Base-by-base conservation (phyloP, 2,888 invertebrate genomes). In the Cenopis cana region DNA sequence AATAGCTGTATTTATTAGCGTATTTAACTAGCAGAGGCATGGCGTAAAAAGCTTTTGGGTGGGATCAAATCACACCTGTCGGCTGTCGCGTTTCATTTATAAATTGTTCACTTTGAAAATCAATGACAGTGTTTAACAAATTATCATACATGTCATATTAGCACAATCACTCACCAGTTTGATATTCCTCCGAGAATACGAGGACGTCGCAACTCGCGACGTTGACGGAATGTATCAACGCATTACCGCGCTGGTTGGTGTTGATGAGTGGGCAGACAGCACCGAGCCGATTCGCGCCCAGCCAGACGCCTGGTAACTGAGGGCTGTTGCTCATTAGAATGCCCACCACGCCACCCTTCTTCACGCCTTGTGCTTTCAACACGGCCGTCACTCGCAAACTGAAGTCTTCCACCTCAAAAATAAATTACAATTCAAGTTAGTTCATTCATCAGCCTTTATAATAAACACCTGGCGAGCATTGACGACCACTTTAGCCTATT, bases 251-350 rank as follows among this genome's bases (percentile, higher is more conserved):
- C 78, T 98, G 95, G 89, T 99, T 99, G 62, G 97, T 98, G 87
- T 99, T 99, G 78, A 99, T 98, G 50, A 99, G 94, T 0, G 99
- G 98, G 0, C 97, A 94, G 50, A 98, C 95, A 0, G 97, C 95
- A 0, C 98, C 98, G 2, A 98, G 91, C 87, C 99, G 98, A 2
- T 98, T 96, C 67, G 98, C 94, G 0, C 99, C 99, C 74, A 99
- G 93, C 99, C 99, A 99, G 36, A 96, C 94, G 57, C 96, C 97
- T 0, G 99, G 96, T 87, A 96, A 98, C 86, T 99, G 98, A 0
- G 98, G 97, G 52, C 98, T 95, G 89, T 99, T 99, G 87, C 98
- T 98, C 90, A 99, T 94, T 77, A 98, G 95, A 33, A 99, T 89
- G 0, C 97, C 98, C 0, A 99, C 96, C 4, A 97, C 95, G 86